Evolutionary conservation across 2,797 vertebrate species (phyloP), one percentile per base, ranked within the genome.

Genomic region (Sternarchorhynchus goeldii): DNA sequence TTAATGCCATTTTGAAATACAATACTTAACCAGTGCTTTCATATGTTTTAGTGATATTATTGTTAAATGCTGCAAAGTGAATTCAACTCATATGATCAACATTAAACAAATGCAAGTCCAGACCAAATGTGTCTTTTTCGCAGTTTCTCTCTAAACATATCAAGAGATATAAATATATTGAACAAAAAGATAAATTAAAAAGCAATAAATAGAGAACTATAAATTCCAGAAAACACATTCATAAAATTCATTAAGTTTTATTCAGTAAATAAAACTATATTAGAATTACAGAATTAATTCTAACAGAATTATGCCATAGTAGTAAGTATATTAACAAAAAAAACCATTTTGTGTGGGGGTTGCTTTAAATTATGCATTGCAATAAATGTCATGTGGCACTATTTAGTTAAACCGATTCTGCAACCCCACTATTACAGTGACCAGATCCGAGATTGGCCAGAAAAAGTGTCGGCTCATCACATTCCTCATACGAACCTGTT

Each of bases 51-150:
- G 29, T 57, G 55, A 45, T 41, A 76, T 34, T 25, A 60, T 62
- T 66, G 70, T 63, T 66, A 83, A 75, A 77, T 21, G 71, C 39
- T 83, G 17, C 53, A 34, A 75, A 63, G 56, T 69, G 36, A 71
- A 73, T 36, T 60, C 17, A 21, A 75, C 70, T 77, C 74, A 63
- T 76, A 78, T 62, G 68, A 79, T 70, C 36, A 81, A 62, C 56
- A 81, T 83, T 83, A 85, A 83, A 85, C 75, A 64, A 18, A 50
- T 79, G 66, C 73, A 71, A 81, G 75, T 58, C 56, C 57, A 50
- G 76, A 41, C 31, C 39, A 45, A 50, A 32, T 2, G n/a, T 58
- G 34, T 41, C 36, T 71, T 18, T 75, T 12, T 81, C 14, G 45
- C 14, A 12, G 10, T 50, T 50, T 50, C 45, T 50, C 10, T 12